Evolutionary conservation across 1,140 invertebrate genomes (phyloP).

Genomic region (Ericerus pela): DNA sequence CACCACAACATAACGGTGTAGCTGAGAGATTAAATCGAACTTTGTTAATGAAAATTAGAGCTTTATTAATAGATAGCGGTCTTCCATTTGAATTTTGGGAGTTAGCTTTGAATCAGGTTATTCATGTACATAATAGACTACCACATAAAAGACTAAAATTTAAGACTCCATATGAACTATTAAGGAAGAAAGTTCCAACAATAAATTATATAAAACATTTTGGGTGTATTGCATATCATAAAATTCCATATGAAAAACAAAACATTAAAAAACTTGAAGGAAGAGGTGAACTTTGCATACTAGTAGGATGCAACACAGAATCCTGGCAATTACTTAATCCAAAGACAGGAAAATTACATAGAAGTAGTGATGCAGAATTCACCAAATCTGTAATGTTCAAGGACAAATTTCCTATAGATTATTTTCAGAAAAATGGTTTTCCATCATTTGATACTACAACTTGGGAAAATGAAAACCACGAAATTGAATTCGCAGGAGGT

Average conservation of each 20-base stretch:
- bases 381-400: too few species aligned
- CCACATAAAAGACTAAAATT: neutral
- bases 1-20: conserved; percentile 29
- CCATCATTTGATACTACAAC: too few species aligned
- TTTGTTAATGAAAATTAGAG: conserved; percentile 10
- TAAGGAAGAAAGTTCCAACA: neutral
- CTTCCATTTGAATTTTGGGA: conserved; percentile 14
- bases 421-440: too few species aligned
- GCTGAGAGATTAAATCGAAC: conserved; percentile 27
- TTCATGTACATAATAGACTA: neutral
- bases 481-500: too few species aligned
- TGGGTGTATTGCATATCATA: neutral
- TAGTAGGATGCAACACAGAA: too few species aligned
- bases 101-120: conserved; percentile 13
- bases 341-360: too few species aligned
- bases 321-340: too few species aligned
- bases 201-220: neutral
- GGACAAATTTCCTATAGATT: too few species aligned
- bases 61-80: conserved; percentile 8
- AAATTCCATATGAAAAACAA: neutral
- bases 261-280: neutral
- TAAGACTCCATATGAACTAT: neutral
- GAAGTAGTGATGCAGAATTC: too few species aligned
- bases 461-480: too few species aligned
- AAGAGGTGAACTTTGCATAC: neutral